phyloP scores from a whole-genome alignment of 2,113 vertebrate species.

The Nycticebus coucang region DNA sequence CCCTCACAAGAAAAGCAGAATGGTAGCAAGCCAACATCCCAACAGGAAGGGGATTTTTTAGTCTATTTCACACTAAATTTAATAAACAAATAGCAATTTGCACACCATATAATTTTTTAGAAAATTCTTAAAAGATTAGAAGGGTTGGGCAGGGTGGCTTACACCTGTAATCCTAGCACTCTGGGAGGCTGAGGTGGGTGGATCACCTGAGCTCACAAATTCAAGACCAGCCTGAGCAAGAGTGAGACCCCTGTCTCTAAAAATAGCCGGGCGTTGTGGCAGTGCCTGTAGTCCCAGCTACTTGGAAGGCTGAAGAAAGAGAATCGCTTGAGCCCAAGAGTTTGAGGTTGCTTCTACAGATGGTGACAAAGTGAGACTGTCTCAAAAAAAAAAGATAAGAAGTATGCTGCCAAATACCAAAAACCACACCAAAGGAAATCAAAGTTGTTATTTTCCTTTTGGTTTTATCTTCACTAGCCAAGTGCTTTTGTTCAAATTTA shows the following conservation, averaged over 20 bases:
- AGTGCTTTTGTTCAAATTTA: constrained; percentile 60
- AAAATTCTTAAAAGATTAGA: constrained; percentile 66
- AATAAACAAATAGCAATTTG: constrained; percentile 48
- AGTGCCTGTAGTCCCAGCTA: too few relatives aligned
- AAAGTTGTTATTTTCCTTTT: constrained; percentile 65
- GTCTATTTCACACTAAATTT: constrained; percentile 52
- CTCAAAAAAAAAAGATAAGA: constrained; percentile 63
- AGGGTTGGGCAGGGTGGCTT: neutral
- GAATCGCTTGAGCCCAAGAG: too few relatives aligned
- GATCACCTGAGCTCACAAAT: too few relatives aligned
- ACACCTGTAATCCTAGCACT: too few relatives aligned
- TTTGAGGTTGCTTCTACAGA: too few relatives aligned
- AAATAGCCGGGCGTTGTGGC: too few relatives aligned
- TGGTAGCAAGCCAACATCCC: neutral
- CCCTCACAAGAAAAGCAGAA: neutral
- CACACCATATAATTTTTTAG: constrained; percentile 43
- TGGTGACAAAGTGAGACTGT: neutral
- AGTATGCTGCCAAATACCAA: constrained; percentile 54
- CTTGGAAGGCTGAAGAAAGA: too few relatives aligned
- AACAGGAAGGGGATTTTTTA: neutral
- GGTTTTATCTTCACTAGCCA: constrained; percentile 67
- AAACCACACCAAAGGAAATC: constrained; percentile 61
- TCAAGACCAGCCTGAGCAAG: too few relatives aligned
- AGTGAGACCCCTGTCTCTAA: too few relatives aligned
- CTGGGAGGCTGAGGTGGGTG: too few relatives aligned